Evolutionary conservation across 2,888 invertebrate genomes (phyloP), one percentile per base, ranked within the genome.

Genomic region (Malthinus seriepunctatus): DNA sequence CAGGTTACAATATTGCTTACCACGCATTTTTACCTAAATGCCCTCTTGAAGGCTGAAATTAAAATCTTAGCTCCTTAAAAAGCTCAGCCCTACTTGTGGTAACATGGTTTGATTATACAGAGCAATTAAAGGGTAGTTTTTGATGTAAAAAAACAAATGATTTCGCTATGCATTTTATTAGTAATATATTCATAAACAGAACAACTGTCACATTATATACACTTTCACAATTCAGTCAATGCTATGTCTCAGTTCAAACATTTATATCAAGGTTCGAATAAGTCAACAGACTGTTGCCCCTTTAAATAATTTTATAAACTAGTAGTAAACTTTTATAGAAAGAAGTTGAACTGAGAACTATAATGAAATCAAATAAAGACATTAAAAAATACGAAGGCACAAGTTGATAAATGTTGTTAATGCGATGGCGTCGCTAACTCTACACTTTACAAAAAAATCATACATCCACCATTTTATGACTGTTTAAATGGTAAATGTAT

Each of bases 141-240:
- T n/a, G n/a, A n/a, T n/a, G n/a, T n/a, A n/a, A n/a, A 23, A 23
- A 39, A 8, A 9, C 9, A 11, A 10, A n/a, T 5, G 42, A 47
- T 49, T 37, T 35, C 11, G 14, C 23, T 42, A 42, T 15, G 39
- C 39, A 55, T 57, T 57, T n/a, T 57, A 57, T 57, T 57, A 57
- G 56, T 57, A 51, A 32, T 3, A 23, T 34, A 57, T 46, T 51
- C 39, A 51, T 56, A 51, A 57, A 57, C 56, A 57, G 47, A 57
- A 57, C 56, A 57, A 57, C 44, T 48, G 49, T 34, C 34, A 57
- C 56, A 57, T 51, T 51, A 57, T 51, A 33, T 51, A 57, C 54
- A 55, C n/a, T 55, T 53, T 34, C 38, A 46, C 45, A 31, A 53
- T 46, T 53, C 53, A 53, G 53, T 53, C 53, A 46, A 46, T 53